These are phyloP conservation scores for Coptodon bakossiorum DNA, from an alignment of 2,113 vertebrate species.

Conservation along the genomic window DNA sequence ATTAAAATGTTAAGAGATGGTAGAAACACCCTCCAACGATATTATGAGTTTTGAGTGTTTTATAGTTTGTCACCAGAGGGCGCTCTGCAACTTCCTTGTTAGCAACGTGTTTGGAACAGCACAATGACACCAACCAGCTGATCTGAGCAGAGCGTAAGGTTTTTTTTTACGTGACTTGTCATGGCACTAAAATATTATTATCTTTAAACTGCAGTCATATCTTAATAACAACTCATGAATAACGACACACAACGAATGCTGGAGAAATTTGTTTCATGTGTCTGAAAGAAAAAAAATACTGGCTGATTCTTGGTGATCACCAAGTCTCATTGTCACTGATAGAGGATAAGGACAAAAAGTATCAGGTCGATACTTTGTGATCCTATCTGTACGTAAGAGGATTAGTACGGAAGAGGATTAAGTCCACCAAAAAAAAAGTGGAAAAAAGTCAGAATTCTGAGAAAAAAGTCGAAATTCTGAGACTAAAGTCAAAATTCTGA, in stretches of 20 bases:
- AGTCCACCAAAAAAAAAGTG: too few relatives aligned
- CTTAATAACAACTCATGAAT: neutral
- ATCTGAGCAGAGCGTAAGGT: neutral
- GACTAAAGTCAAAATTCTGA: accelerated
- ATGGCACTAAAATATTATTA: neutral
- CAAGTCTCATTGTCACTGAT: neutral
- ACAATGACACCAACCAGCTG: neutral
- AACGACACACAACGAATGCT: neutral
- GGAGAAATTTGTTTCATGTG: neutral
- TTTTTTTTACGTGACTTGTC: neutral
- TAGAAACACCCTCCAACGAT: neutral
- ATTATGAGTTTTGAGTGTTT: neutral
- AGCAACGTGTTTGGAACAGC: neutral
- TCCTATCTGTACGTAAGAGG: neutral
- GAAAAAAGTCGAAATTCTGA: too few relatives aligned
- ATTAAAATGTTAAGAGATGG: neutral
- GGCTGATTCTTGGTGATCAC: neutral
- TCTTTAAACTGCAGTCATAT: neutral
- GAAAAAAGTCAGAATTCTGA: neutral
- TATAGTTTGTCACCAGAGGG: neutral
- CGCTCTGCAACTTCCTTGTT: neutral
- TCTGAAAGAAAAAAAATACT: neutral
- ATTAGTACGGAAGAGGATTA: neutral
- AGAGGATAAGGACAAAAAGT: neutral
- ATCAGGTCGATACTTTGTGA: neutral